Evolutionary conservation across 2,113 vertebrate species (phyloP).

Genomic region (Burhinus oedicnemus): DNA sequence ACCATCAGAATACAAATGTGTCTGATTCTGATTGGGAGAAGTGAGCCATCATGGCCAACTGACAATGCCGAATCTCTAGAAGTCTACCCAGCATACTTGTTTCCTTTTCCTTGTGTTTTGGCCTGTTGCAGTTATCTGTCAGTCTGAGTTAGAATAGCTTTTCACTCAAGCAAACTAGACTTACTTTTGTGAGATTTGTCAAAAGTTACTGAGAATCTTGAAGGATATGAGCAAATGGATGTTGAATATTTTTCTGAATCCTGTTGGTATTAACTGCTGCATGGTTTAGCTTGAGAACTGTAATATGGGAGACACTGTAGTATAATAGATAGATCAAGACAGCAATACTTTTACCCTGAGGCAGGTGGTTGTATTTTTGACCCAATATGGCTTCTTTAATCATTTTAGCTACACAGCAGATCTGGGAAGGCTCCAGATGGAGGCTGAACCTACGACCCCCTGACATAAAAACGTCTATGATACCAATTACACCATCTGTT

Average conservation of each 20-base stretch:
- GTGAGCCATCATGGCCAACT: background rate
- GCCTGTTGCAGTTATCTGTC: background rate
- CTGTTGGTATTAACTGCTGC: background rate
- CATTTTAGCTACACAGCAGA: conserved; percentile 58
- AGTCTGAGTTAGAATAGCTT: background rate
- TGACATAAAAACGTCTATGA: conserved; percentile 76
- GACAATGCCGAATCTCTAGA: background rate
- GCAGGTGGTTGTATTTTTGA: conserved; percentile 65
- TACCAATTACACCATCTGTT: conserved; percentile 82
- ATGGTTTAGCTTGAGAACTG: background rate
- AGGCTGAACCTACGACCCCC: conserved; percentile 76
- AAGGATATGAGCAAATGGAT: background rate
- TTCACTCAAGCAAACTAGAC: background rate
- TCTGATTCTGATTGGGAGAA: background rate
- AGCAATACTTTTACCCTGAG: background rate
- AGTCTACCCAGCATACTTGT: background rate
- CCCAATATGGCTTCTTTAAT: conserved; percentile 62
- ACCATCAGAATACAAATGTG: background rate
- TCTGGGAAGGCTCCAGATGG: conserved; percentile 75
- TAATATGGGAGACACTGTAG: background rate
- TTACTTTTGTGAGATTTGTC: background rate
- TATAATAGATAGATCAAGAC: background rate
- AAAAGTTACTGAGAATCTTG: background rate
- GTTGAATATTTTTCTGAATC: background rate
- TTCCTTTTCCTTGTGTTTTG: background rate